Base-by-base conservation (phyloP, 2,888 invertebrate species). In the Axea sp. region DNA sequence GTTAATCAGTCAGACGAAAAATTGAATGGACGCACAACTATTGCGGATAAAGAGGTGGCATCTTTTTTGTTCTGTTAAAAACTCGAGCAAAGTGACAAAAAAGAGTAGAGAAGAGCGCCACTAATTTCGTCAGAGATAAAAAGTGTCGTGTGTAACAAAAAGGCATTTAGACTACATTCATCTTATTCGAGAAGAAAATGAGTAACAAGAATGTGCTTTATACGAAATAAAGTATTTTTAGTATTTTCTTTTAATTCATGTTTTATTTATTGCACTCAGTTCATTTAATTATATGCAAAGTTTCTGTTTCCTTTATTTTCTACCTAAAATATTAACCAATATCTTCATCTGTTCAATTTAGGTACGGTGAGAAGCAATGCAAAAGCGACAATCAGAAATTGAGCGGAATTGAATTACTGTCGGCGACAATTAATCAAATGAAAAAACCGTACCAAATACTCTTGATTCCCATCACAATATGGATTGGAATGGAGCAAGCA, bases 401-500 rank as follows among this genome's bases (percentile, higher is more conserved):
- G 37, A 91, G 92, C 1, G 95, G 95, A 5, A 92, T 95, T 79
- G 94, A 95, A 86, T 89, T 96, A 53, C 88, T 96, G 3, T 93
- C 95, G 4, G 96, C 96, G 8, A 98, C 98, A 0, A 93, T 95
- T 69, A 94, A 94, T 85, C 98, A 98, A 85, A 90, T 97, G 83
- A 94, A 94, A 88, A 95, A 97, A 86, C 95, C 95, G 0, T 95
- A 96, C 84, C 97, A 98, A 84, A 94, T 97, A 82, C 90, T 98
- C 3, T 91, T 99, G 24, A 96, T 98, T 75, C 98, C 98, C 0
- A 93, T 99, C 74, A 99, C 98, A 0, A 90, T 99, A 47, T 99
- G 96, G 93, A 97, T 97, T 81, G 98, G 98, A 62, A 94, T 99
- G 92, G 98, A 98, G 86, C 98, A 98, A 86, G 98, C 97, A 0